Evolutionary conservation across 2,797 vertebrate species (phyloP).

Genomic region (Loris lydekkerianus): DNA sequence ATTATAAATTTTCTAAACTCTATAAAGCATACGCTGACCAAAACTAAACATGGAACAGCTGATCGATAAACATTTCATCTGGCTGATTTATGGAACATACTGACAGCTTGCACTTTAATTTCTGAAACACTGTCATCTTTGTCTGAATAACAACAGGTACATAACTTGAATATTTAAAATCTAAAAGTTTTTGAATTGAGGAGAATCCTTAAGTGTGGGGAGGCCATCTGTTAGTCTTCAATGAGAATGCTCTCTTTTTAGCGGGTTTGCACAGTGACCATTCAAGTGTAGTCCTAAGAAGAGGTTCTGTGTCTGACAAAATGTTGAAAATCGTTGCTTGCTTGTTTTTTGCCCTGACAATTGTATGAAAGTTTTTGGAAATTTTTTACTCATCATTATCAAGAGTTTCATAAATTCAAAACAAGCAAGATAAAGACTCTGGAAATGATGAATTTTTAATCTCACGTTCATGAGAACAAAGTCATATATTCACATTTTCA

Average conservation of each 20-base stretch:
- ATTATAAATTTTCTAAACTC: not conserved
- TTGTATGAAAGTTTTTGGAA: not conserved
- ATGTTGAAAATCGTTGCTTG: not conserved
- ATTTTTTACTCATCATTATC: not conserved
- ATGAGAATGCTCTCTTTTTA: not conserved
- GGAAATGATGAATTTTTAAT: not conserved
- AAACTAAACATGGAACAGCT: not conserved
- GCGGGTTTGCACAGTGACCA: not conserved
- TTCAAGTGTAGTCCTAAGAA: not conserved
- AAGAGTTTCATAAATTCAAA: slow-evolving; percentile 4
- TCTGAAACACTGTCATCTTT: not conserved
- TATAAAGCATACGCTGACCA: not conserved
- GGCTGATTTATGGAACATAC: not conserved
- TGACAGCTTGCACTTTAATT: not conserved
- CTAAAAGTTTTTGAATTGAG: not conserved
- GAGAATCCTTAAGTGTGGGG: not conserved
- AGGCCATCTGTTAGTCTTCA: not conserved
- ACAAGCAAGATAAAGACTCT: slow-evolving; percentile 6
- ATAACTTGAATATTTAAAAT: slow-evolving; percentile 29
- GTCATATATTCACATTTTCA: slow-evolving; percentile 1
- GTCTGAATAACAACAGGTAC: not conserved
- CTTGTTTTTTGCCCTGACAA: not conserved
- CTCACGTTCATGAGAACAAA: slow-evolving; percentile 41
- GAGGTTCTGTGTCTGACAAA: not conserved
- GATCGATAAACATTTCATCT: not conserved